Percentiles rank a stretch among this genome's conserved stretches.
phyloP scores from a whole-genome alignment of 2,888 invertebrate species.

The Chirona hameri region DNA sequence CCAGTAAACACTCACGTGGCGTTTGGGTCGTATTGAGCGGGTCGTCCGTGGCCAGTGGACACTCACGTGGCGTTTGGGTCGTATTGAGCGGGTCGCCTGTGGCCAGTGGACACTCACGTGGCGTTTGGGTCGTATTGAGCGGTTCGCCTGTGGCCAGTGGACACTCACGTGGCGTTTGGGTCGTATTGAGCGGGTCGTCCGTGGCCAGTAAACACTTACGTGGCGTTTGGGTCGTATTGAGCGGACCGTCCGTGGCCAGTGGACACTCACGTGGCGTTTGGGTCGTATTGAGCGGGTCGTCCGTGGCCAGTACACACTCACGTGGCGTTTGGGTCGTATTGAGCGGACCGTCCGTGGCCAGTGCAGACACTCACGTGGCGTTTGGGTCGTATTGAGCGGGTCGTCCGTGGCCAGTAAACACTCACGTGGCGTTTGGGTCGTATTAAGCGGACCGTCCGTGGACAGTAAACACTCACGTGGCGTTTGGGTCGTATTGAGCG shows the following conservation, averaged over 20 bases:
- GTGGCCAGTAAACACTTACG: no score
- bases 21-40: constrained; percentile 86
- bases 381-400: constrained; percentile 85
- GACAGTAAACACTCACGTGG: constrained; percentile 96
- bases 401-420: no score
- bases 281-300: constrained; percentile 72
- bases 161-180: constrained; percentile 97
- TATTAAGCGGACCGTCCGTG: constrained; percentile 58
- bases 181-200: constrained; percentile 66
- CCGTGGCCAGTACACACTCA: no score
- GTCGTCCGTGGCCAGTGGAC: no score
- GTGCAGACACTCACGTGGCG: constrained; percentile 96
- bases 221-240: constrained; percentile 97
- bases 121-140: constrained; percentile 94
- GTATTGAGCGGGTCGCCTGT: constrained; percentile 58
- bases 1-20: constrained; percentile 98
- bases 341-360: no score
- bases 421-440: constrained; percentile 98
- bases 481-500: constrained; percentile 90
- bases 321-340: constrained; percentile 99
- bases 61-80: constrained; percentile 98
- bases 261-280: constrained; percentile 96
- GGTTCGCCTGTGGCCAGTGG: no score
- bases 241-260: no score
- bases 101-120: no score